Percentiles rank a stretch among this genome's conserved stretches.
These are phyloP conservation scores for Oryzias sinensis DNA, from an alignment of 2,797 vertebrate species.

Conservation along the genomic window DNA sequence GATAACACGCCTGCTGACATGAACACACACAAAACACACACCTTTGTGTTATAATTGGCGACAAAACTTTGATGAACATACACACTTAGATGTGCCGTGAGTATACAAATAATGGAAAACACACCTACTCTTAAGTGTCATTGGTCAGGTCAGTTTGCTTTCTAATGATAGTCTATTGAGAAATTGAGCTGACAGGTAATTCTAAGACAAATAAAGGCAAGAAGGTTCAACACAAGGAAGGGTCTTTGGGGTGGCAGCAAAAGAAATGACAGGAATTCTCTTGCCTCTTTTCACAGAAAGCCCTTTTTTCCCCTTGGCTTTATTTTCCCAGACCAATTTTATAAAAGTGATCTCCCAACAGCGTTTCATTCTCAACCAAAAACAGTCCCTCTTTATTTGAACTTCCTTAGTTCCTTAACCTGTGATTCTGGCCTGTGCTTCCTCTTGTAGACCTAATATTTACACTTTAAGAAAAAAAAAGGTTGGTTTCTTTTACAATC, in stretches of 20 bases:
- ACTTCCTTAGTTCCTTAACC: conserved; percentile 18
- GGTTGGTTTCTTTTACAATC: conserved; percentile 13
- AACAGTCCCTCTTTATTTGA: conserved; percentile 29
- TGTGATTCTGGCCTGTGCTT: conserved; percentile 23
- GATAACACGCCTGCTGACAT: conserved; percentile 55
- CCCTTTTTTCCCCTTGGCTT: conserved; percentile 74
- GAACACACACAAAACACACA: conserved; percentile 1
- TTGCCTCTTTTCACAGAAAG: conserved; percentile 76
- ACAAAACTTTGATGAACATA: conserved; percentile 17
- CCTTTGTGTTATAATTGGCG: neutral
- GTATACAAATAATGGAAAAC: conserved; percentile 1
- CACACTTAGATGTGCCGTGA: conserved; percentile 15
- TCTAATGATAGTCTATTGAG: conserved; percentile 89
- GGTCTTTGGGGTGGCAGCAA: conserved; percentile 60
- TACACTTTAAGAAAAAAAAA: conserved; percentile 28
- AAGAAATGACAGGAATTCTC: conserved; percentile 69
- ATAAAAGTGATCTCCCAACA: conserved; percentile 50
- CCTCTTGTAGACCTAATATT: conserved; percentile 53
- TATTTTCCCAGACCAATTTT: conserved; percentile 70
- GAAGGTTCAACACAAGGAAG: conserved; percentile 74
- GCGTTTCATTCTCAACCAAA: conserved; percentile 37
- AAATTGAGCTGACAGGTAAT: conserved; percentile 84
- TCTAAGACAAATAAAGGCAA: conserved; percentile 89
- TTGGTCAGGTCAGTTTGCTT: conserved; percentile 83
- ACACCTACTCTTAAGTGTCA: conserved; percentile 28